Percentiles rank a stretch among this genome's conserved stretches.
Conservation (phyloP, 2,797 vertebrate genomes). For the Ficedula albicollis region DNA sequence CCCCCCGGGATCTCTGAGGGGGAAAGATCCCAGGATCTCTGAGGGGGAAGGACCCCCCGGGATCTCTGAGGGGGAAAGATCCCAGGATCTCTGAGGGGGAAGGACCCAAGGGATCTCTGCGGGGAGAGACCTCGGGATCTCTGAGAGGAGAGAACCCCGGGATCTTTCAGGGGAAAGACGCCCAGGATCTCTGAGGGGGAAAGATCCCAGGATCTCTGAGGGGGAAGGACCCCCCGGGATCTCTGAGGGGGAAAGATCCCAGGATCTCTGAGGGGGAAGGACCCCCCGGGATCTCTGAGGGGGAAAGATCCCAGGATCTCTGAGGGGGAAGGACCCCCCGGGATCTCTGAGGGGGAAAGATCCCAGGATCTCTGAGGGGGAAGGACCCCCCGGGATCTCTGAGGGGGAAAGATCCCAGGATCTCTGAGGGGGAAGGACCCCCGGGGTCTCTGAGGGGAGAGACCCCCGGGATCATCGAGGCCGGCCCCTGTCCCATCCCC, state of each 20-base stretch:
- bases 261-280: neutral
- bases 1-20: neutral
- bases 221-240: fast-evolving
- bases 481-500: fast-evolving
- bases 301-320: too few relatives aligned
- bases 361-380: neutral
- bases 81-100: neutral
- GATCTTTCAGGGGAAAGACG: neutral
- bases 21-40: fast-evolving
- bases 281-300: neutral
- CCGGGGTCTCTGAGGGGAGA: neutral
- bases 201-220: neutral
- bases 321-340: neutral
- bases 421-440: neutral
- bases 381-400: too few relatives aligned
- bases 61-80: neutral
- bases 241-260: neutral
- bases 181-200: neutral
- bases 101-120: neutral
- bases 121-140: too few relatives aligned
- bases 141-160: neutral
- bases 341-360: neutral
- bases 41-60: neutral
- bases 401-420: neutral
- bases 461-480: fast-evolving